Percentiles rank a stretch among this genome's conserved stretches.
These are phyloP conservation scores for Acropternis orthonyx DNA, from an alignment of 2,797 vertebrate species.

Conservation along the genomic window DNA sequence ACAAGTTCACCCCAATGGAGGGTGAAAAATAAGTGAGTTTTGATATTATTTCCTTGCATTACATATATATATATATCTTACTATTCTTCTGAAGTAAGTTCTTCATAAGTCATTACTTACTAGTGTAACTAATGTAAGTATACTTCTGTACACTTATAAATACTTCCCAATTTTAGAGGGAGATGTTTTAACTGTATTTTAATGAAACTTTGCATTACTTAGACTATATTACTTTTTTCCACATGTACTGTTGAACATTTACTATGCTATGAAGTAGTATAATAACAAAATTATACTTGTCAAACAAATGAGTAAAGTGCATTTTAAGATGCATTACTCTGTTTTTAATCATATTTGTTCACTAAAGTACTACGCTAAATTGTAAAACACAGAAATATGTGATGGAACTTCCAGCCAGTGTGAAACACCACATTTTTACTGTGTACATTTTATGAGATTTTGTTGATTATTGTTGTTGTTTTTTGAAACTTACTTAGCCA, in stretches of 20 bases:
- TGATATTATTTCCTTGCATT: background rate
- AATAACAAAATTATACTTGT: slow-evolving; percentile 18
- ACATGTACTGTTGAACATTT: background rate
- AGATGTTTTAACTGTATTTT: background rate
- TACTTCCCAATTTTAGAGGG: background rate
- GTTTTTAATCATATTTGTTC: slow-evolving; percentile 24
- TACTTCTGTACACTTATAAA: background rate
- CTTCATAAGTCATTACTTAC: background rate
- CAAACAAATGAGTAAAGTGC: background rate
- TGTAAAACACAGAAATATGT: background rate
- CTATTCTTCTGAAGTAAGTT: background rate
- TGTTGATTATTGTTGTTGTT: background rate
- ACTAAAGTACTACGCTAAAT: background rate
- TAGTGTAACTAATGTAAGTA: background rate
- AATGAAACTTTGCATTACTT: background rate
- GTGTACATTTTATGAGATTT: background rate
- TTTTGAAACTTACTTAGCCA: background rate
- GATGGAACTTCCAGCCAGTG: background rate
- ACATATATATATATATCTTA: background rate
- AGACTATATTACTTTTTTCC: background rate
- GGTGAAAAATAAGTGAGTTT: background rate
- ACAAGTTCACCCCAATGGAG: background rate
- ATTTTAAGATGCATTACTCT: background rate
- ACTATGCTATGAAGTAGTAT: background rate
- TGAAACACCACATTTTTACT: background rate